phyloP scores from a whole-genome alignment of 1,140 invertebrate species.

The Dendroctonus ponderosae region DNA sequence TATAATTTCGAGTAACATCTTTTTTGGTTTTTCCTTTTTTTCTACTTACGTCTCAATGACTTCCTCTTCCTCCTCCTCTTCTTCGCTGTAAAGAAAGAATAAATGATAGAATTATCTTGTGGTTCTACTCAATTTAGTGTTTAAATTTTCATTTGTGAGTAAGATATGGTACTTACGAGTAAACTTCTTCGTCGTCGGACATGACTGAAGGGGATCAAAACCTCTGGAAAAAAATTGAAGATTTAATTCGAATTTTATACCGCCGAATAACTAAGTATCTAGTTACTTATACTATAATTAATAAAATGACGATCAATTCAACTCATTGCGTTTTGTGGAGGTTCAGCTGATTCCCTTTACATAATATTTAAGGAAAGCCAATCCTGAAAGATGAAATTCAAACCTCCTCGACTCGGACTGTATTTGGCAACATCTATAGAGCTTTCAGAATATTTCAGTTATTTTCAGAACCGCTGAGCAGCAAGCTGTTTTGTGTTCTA shows the following conservation, averaged over 20 bases:
- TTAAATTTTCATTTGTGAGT: background rate
- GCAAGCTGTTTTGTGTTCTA: conserved; percentile 32
- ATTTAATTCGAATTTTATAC: background rate
- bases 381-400: conserved; percentile 38
- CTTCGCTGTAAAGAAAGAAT: conserved; percentile 49
- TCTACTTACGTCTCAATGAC: conserved; percentile 66
- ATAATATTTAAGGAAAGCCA: conserved; percentile 1
- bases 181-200: conserved; percentile 71
- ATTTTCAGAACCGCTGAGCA: conserved; percentile 40
- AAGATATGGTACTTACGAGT: conserved; percentile 61
- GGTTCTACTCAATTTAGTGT: background rate
- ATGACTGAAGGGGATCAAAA: conserved; percentile 50
- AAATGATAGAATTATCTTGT: conserved; percentile 26
- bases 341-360: too few species aligned
- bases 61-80: conserved; percentile 68
- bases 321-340: too few species aligned
- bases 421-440: conserved; percentile 42
- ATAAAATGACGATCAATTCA: too few species aligned
- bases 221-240: conserved; percentile 18
- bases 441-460: conserved; percentile 30
- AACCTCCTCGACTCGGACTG: conserved; percentile 37
- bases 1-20: too few species aligned
- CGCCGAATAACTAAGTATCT: too few species aligned
- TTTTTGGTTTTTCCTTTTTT: too few species aligned
- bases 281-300: too few species aligned